A percentile compares a stretch with the other conserved stretches of the same genome.
Evolutionary conservation across 2,113 vertebrate species (phyloP).

Genomic region (Sorex araneus): DNA sequence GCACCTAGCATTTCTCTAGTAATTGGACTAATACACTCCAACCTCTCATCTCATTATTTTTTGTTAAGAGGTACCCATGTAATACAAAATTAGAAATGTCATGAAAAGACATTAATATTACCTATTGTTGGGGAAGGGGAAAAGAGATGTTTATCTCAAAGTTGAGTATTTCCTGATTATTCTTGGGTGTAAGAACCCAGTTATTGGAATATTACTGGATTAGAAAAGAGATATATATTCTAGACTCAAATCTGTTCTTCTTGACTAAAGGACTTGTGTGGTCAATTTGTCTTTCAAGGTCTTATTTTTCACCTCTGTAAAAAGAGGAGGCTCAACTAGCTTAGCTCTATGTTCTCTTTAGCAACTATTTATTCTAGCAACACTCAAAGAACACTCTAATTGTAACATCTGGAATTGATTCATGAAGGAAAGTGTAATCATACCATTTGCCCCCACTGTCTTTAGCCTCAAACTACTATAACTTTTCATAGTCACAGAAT

Average conservation of each 20-base stretch:
- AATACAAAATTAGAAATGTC: neutral
- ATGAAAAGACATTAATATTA: constrained; percentile 1
- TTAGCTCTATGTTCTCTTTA: constrained; percentile 48
- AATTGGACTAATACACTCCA: neutral
- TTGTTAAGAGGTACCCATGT: neutral
- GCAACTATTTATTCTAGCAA: constrained; percentile 31
- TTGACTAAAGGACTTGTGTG: neutral
- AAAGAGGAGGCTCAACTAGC: constrained; percentile 38
- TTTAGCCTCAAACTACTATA: constrained; percentile 74
- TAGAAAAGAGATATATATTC: constrained; percentile 15
- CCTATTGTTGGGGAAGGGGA: neutral
- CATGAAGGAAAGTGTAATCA: constrained; percentile 51
- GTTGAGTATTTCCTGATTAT: neutral
- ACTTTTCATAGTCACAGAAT: constrained; percentile 79
- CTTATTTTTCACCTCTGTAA: constrained; percentile 40
- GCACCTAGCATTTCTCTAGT: neutral
- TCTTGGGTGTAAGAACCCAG: neutral
- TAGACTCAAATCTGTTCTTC: neutral
- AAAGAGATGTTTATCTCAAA: neutral
- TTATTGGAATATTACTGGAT: neutral
- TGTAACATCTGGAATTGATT: constrained; percentile 80
- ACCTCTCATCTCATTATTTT: constrained; percentile 1
- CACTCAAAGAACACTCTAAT: constrained; percentile 50
- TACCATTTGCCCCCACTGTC: constrained; percentile 45
- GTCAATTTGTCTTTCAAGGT: neutral